Conservation (phyloP, 2,113 vertebrate species). For the Ceratotherium simum region DNA sequence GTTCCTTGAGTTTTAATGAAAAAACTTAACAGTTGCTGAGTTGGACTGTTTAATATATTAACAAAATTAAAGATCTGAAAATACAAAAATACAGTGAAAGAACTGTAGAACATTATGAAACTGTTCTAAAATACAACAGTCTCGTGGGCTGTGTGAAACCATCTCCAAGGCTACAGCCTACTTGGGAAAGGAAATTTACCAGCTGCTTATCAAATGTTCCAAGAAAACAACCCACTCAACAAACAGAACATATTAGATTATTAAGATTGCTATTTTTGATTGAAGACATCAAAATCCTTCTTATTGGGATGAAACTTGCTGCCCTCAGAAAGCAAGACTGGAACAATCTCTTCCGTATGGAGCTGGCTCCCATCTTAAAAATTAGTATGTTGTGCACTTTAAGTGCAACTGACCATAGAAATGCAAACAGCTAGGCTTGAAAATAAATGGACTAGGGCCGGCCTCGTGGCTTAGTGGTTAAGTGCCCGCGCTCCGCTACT, state of each 20-base stretch:
- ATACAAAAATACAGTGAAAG: not conserved
- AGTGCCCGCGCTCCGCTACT: too few relatives aligned
- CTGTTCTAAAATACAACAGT: constrained; percentile 25
- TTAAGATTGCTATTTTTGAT: not conserved
- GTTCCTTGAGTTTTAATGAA: not conserved
- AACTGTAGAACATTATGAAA: not conserved
- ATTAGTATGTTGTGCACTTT: not conserved
- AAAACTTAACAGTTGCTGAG: not conserved
- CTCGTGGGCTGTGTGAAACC: not conserved
- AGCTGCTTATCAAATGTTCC: not conserved
- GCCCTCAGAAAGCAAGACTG: not conserved
- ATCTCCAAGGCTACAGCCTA: constrained; percentile 60
- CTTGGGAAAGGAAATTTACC: not conserved
- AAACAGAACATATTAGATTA: not conserved
- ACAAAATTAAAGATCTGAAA: constrained; percentile 1
- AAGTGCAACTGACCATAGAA: not conserved
- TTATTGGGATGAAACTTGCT: not conserved
- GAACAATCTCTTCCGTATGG: not conserved
- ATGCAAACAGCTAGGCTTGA: not conserved
- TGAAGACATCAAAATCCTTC: not conserved
- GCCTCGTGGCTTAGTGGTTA: too few relatives aligned
- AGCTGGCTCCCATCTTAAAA: not conserved
- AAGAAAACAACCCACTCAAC: not conserved
- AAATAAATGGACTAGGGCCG: not conserved
- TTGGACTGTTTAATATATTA: not conserved